phyloP scores from a whole-genome alignment of 2,113 vertebrate species.

The Callopanchax toddi region DNA sequence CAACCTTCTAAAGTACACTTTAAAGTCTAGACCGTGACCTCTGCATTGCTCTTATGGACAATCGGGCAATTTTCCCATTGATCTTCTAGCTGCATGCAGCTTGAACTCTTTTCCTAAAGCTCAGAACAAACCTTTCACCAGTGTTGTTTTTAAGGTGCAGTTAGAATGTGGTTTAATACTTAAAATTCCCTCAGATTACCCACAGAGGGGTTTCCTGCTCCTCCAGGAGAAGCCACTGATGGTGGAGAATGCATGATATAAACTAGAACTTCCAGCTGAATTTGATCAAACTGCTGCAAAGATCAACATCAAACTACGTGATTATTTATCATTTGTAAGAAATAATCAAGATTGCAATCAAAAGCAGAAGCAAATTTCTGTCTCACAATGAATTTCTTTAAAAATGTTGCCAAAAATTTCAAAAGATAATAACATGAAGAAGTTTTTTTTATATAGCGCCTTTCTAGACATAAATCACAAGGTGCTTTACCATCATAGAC shows the following conservation, averaged over 20 bases:
- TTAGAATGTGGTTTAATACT: constrained; percentile 2
- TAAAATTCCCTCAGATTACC: constrained; percentile 13
- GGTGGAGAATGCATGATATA: neutral
- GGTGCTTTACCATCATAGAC: too few relatives aligned
- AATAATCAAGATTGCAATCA: neutral
- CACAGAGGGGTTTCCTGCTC: constrained; percentile 7
- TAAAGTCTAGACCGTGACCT: constrained; percentile 71
- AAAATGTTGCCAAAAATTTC: too few relatives aligned
- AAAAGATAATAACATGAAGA: too few relatives aligned
- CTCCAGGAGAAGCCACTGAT: neutral
- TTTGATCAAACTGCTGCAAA: neutral
- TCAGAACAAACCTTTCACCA: constrained; percentile 22
- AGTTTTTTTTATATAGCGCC: too few relatives aligned
- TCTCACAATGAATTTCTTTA: too few relatives aligned
- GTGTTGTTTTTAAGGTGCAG: constrained; percentile 12
- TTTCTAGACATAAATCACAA: too few relatives aligned
- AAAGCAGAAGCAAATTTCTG: too few relatives aligned
- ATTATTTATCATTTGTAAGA: neutral
- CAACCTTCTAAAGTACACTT: constrained; percentile 70
- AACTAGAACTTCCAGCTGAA: neutral
- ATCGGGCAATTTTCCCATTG: constrained; percentile 55
- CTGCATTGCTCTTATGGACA: constrained; percentile 52
- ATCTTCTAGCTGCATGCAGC: constrained; percentile 35
- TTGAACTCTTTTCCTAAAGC: constrained; percentile 15
- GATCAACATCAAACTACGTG: neutral